A percentile compares a stretch with the other conserved stretches of the same genome.
phyloP scores from a whole-genome alignment of 2,797 vertebrate species.

The Rachycentron canadum region DNA sequence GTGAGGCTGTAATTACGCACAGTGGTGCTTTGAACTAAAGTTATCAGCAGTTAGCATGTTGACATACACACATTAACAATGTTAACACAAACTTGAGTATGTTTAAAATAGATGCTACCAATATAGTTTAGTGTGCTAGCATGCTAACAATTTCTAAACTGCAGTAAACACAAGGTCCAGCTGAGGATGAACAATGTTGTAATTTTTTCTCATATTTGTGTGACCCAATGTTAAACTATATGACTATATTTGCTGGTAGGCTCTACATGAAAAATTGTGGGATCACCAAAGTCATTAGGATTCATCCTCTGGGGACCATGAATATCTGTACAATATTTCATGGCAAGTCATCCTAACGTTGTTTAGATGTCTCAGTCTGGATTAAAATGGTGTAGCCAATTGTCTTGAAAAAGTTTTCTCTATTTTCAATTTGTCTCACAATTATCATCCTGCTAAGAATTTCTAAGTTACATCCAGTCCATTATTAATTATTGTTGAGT shows the following conservation, averaged over 20 bases:
- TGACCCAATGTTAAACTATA: too few species aligned
- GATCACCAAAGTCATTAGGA: not conserved
- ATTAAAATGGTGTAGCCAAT: not conserved
- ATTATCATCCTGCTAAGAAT: not conserved
- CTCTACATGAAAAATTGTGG: not conserved
- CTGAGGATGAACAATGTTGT: not conserved
- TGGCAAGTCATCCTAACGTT: not conserved
- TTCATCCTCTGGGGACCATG: not conserved
- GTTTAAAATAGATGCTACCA: not conserved
- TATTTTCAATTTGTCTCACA: not conserved
- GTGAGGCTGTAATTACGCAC: too few species aligned
- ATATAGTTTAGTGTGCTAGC: not conserved
- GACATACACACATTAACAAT: not conserved
- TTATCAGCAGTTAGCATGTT: not conserved
- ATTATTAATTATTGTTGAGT: not conserved
- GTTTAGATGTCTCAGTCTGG: not conserved
- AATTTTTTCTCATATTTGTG: not conserved
- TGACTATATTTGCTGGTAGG: too few species aligned
- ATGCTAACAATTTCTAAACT: conserved; percentile 3
- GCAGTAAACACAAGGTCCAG: not conserved
- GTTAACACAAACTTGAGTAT: not conserved
- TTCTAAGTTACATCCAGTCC: not conserved
- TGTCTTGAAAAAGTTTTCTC: too few species aligned
- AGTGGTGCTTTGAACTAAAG: not conserved
- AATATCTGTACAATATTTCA: not conserved